Evolutionary conservation across 64 coral and sea anemone species (phyloP).

Genomic region (Platygyra sinensis): DNA sequence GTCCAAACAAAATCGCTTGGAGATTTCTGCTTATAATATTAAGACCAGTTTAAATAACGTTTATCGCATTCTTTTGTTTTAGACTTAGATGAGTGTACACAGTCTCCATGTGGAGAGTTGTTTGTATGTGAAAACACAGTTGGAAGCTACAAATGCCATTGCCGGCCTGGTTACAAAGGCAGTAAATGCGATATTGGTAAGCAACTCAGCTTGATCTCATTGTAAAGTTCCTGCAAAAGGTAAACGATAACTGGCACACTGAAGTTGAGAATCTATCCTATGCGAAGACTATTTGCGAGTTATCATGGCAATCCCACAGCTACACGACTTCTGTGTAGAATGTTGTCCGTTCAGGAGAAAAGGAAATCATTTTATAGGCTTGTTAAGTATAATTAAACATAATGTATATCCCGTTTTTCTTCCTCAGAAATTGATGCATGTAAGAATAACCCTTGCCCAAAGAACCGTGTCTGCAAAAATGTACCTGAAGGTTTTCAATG

Average conservation of each 20-base stretch:
- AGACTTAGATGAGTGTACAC: neutral
- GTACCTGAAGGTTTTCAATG: neutral
- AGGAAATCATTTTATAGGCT: neutral
- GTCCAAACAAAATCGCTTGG: too few species aligned
- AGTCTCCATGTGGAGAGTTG: neutral
- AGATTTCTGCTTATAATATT: neutral
- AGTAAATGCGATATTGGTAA: neutral
- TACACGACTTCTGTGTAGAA: too few species aligned
- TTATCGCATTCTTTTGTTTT: neutral
- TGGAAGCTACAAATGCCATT: conserved; percentile 8
- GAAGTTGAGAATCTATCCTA: too few species aligned
- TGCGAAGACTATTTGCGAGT: too few species aligned
- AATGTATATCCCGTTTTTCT: neutral
- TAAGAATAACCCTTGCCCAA: neutral
- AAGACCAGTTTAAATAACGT: neutral
- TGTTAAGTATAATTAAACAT: neutral
- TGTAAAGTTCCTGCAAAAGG: too few species aligned
- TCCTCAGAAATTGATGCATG: neutral
- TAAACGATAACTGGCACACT: too few species aligned
- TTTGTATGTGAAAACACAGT: neutral
- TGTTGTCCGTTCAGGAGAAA: neutral
- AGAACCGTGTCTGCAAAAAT: neutral
- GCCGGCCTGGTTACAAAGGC: neutral
- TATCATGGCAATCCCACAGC: too few species aligned
- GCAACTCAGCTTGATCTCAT: neutral